Base-by-base conservation (phyloP, 2,888 invertebrate species). In the Crossocerus cetratus region DNA sequence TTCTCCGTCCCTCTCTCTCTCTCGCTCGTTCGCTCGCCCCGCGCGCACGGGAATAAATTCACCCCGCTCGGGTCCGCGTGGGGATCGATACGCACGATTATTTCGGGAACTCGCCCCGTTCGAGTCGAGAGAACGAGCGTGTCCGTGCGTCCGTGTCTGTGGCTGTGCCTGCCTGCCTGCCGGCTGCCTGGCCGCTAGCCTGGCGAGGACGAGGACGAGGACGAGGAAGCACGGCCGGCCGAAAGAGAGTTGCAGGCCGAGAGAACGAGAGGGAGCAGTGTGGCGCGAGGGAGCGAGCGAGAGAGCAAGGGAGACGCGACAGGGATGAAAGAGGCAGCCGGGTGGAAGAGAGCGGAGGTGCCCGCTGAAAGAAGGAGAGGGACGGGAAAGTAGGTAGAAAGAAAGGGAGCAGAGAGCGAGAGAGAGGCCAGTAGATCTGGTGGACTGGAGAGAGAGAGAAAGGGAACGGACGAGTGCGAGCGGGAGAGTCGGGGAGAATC, bases 41-140 rank as follows among this genome's bases (percentile, higher is more conserved):
- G 49, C 65, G 77, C 81, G 81, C 82, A 83, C 82, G 81, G 81
- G 81, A 83, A 83, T 83, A 83, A 83, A 83, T 83, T 83, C 80
- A 81, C 77, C 80, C 82, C 77, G 82, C 77, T 74, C 74, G 81
- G 16, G 72, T 75, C 77, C 79, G 81, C 77, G 76, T 72, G 72
- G 78, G 83, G 85, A 85, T 85, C 85, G 83, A 85, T 85, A 85
- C 83, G 83, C 83, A 83, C 85, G 85, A 85, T 85, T 85, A 85
- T 85, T 85, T 85, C 83, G 85, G 85, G 85, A 85, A 84, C 84
- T 83, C 83, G 76, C 83, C 83, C 82, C 76, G 84, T 81, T 76
- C 74, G 78, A 66, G 75, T 62, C 49, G 49, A 49, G 69, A 72
- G 72, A 73, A 63, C 76, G 74, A 78, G 67, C 32, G 42, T 16